These are phyloP conservation scores for Uloborus diversus DNA, from an alignment of 1,140 invertebrate genomes.

Conservation along the genomic window DNA sequence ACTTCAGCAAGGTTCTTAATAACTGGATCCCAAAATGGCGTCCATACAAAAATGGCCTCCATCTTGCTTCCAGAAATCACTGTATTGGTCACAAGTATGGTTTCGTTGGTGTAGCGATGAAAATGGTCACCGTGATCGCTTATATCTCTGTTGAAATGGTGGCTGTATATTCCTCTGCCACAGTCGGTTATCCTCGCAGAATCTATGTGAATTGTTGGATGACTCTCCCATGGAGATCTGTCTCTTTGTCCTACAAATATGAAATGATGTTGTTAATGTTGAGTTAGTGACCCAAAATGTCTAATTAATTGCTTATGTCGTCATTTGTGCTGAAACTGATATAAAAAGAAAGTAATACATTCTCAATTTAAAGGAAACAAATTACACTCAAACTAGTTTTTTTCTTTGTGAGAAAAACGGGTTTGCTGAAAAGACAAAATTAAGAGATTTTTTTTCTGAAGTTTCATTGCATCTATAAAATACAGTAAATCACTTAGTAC, in stretches of 20 bases:
- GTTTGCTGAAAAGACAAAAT: no score
- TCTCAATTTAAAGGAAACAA: no score
- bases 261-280: no score
- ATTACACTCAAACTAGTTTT: no score
- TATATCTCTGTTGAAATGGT: conserved; percentile 83
- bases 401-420: no score
- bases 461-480: no score
- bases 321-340: no score
- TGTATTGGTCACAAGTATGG: conserved; percentile 70
- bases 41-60: conserved; percentile 82
- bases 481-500: no score
- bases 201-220: conserved; percentile 47
- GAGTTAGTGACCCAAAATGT: no score
- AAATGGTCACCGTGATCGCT: conserved; percentile 82
- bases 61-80: conserved; percentile 63
- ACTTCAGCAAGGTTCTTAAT: conserved; percentile 54
- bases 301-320: no score
- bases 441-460: no score
- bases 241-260: conserved; percentile 34
- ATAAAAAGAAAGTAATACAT: no score
- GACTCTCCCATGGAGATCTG: conserved; percentile 18
- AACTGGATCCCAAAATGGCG: conserved; percentile 79
- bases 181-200: conserved; percentile 76
- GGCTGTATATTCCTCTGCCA: conserved; percentile 79
- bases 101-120: conserved; percentile 86